Conservation (phyloP, 1,140 invertebrate species). For the Diorhabda elongata region DNA sequence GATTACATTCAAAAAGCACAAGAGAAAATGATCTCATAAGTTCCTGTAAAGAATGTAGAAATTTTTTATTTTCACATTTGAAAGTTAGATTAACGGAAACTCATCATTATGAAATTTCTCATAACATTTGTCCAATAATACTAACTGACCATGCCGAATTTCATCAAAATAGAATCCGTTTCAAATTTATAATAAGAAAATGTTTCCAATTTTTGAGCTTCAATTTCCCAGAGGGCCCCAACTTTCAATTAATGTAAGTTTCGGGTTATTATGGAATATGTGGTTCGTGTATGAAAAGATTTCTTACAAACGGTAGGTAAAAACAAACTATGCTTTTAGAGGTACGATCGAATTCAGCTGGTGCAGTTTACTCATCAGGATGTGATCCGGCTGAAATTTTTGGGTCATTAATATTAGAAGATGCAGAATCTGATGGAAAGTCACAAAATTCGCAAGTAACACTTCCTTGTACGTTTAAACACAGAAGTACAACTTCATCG, state of each 20-base stretch:
- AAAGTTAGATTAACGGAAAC: no score
- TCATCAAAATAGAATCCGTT: no score
- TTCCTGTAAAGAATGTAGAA: no score
- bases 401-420: slow-evolving; percentile 28
- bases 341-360: slow-evolving; percentile 57
- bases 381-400: slow-evolving; percentile 39
- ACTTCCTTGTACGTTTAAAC: slow-evolving; percentile 6
- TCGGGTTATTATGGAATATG: neutral
- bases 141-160: no score
- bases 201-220: neutral
- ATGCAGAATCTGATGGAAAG: slow-evolving; percentile 6
- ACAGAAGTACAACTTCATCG: slow-evolving; percentile 22
- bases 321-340: slow-evolving; percentile 42
- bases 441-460: neutral
- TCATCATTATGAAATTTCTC: no score
- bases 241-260: neutral
- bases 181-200: neutral
- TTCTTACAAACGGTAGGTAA: neutral
- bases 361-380: slow-evolving; percentile 47
- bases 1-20: no score
- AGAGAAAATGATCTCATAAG: no score
- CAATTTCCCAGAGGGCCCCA: neutral
- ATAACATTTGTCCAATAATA: no score
- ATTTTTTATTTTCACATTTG: no score
- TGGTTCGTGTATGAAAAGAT: neutral